A percentile compares a stretch with the other conserved stretches of the same genome.
Conservation (phyloP, 2,797 vertebrate species). For the Pantherophis vulpinus region DNA sequence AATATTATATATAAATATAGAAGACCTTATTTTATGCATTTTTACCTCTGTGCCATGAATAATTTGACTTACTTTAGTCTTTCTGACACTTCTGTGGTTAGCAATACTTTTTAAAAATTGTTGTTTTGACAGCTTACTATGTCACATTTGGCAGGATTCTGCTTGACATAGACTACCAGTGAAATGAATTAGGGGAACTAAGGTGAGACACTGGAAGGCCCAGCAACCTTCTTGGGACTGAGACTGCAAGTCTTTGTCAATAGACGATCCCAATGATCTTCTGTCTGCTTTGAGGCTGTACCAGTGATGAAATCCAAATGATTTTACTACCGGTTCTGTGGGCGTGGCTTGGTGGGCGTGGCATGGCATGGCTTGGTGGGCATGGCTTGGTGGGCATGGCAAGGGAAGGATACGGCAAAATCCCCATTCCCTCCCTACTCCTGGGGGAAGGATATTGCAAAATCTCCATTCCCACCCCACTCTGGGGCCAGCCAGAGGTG, state of each 20-base stretch:
- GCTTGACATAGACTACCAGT: not conserved
- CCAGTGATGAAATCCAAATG: too few relatives aligned
- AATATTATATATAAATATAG: not conserved
- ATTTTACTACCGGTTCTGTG: too few relatives aligned
- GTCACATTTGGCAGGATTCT: not conserved
- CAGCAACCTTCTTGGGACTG: not conserved
- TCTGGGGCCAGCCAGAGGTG: too few relatives aligned
- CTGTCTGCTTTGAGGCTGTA: not conserved
- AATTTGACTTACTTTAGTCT: not conserved
- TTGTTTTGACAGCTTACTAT: not conserved
- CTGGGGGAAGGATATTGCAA: too few relatives aligned
- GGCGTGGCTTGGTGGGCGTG: too few relatives aligned
- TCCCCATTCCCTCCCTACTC: too few relatives aligned
- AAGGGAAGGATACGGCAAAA: too few relatives aligned
- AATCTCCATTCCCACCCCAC: too few relatives aligned
- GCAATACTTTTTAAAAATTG: not conserved
- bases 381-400: too few relatives aligned
- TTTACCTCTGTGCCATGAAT: not conserved
- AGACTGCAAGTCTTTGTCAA: not conserved
- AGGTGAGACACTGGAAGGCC: not conserved
- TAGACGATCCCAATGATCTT: not conserved
- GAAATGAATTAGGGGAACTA: not conserved
- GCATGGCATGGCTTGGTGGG: too few relatives aligned
- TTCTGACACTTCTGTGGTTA: not conserved
- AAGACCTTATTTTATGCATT: not conserved